These are phyloP conservation scores for Drosophila colorata DNA, from an alignment of 2,888 invertebrate genomes.

Conservation along the genomic window DNA sequence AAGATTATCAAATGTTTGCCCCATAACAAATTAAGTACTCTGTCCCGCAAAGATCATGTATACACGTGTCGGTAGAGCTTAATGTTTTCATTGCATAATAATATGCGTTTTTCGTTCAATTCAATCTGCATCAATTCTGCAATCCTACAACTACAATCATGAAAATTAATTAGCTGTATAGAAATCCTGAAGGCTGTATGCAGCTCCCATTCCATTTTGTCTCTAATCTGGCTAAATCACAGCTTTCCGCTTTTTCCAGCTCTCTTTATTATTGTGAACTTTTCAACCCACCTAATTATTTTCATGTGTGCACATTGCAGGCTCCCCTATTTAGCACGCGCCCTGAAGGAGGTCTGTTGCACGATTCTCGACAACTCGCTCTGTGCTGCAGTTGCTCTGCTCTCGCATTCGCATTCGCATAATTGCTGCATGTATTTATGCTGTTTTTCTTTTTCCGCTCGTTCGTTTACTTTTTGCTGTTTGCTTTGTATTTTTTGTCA, in stretches of 20 bases:
- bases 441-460: constrained; percentile 12
- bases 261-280: neutral
- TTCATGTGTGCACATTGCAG: neutral
- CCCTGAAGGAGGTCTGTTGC: neutral
- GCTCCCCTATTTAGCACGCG: neutral
- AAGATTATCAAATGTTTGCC: neutral
- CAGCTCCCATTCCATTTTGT: neutral
- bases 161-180: neutral
- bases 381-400: neutral
- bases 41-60: constrained; percentile 3
- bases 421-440: constrained; percentile 37
- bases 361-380: neutral
- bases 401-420: constrained; percentile 35
- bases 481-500: constrained; percentile 48
- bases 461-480: constrained; percentile 31
- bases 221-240: neutral
- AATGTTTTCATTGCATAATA: constrained; percentile 40
- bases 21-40: constrained; percentile 9
- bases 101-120: constrained; percentile 46
- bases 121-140: constrained; percentile 44
- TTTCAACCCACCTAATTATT: constrained; percentile 8
- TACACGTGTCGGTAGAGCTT: constrained; percentile 5
- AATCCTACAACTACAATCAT: neutral
- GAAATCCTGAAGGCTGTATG: too few species aligned
- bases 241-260: neutral